Percentiles rank a stretch among this genome's conserved stretches.
Evolutionary conservation across 2,797 vertebrate genomes (phyloP).

Genomic region (Rallus crepitans): DNA sequence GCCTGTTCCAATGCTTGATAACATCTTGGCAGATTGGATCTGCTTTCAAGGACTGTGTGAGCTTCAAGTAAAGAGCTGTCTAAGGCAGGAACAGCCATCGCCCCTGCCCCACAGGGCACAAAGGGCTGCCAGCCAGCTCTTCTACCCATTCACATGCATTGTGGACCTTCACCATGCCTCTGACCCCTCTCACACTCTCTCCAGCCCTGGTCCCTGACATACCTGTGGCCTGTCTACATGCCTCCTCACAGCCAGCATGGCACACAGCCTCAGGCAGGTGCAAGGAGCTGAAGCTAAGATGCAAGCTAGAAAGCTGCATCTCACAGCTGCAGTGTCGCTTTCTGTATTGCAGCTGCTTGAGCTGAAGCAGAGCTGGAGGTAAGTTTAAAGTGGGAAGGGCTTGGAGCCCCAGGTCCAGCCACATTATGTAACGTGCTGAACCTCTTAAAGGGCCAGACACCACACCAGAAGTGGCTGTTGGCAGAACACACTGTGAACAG

Average conservation of each 20-base stretch:
- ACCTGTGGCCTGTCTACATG: too few species aligned
- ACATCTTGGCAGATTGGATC: not conserved
- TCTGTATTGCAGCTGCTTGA: not conserved
- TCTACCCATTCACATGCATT: fast-evolving
- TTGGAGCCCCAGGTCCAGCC: fast-evolving
- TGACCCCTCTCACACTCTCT: fast-evolving
- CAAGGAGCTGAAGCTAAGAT: not conserved
- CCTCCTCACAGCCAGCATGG: not conserved
- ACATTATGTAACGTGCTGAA: not conserved
- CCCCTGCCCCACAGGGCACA: fast-evolving
- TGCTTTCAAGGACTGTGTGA: not conserved
- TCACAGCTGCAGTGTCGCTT: fast-evolving
- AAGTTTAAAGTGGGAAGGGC: not conserved
- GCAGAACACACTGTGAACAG: fast-evolving
- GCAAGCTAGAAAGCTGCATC: not conserved
- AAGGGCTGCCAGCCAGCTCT: not conserved
- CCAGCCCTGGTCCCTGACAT: too few species aligned
- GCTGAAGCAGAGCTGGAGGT: fast-evolving
- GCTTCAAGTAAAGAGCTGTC: not conserved
- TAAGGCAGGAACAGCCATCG: fast-evolving
- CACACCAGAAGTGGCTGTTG: fast-evolving
- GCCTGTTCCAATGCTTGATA: too few species aligned
- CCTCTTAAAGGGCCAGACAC: not conserved
- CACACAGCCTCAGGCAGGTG: fast-evolving
- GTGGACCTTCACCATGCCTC: fast-evolving